Conservation (phyloP, 23 tunicate genomes). For the Ascidia mentula region DNA sequence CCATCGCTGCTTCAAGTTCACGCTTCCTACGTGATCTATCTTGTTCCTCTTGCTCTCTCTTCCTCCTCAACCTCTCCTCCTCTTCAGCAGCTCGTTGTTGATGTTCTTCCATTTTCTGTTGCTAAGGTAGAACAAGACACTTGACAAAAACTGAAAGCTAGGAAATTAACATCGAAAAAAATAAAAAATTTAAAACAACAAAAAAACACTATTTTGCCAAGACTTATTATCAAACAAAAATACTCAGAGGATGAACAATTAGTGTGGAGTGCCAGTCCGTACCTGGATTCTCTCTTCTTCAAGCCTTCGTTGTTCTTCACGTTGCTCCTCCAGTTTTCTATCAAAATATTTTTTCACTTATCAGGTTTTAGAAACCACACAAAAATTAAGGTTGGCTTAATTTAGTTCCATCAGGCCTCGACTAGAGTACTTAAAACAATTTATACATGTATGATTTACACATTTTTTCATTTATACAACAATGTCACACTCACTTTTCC, state of each 20-base stretch:
- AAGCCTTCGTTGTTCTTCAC: conserved; percentile 30
- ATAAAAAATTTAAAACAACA: neutral
- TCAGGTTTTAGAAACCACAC: neutral
- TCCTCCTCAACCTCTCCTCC: conserved; percentile 33
- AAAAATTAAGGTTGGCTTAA: too few species aligned
- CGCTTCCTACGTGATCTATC: conserved; percentile 2
- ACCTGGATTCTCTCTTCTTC: conserved; percentile 41
- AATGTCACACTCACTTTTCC: conserved; percentile 12
- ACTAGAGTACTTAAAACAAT: too few species aligned
- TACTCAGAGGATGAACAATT: too few species aligned
- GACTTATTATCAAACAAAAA: too few species aligned
- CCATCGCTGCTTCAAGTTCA: conserved; percentile 4
- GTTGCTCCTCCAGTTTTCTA: neutral
- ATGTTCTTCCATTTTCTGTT: conserved; percentile 31
- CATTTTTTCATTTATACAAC: too few species aligned
- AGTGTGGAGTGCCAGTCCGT: too few species aligned
- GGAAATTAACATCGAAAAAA: neutral
- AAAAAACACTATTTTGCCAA: too few species aligned
- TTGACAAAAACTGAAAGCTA: neutral
- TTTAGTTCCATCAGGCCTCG: too few species aligned
- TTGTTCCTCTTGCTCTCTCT: conserved; percentile 9
- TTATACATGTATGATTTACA: too few species aligned
- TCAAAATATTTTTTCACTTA: too few species aligned
- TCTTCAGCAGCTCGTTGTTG: conserved; percentile 22
- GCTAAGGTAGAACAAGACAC: neutral